phyloP scores from a whole-genome alignment of 2,113 vertebrate species.

The Chloropsis cyanopogon region DNA sequence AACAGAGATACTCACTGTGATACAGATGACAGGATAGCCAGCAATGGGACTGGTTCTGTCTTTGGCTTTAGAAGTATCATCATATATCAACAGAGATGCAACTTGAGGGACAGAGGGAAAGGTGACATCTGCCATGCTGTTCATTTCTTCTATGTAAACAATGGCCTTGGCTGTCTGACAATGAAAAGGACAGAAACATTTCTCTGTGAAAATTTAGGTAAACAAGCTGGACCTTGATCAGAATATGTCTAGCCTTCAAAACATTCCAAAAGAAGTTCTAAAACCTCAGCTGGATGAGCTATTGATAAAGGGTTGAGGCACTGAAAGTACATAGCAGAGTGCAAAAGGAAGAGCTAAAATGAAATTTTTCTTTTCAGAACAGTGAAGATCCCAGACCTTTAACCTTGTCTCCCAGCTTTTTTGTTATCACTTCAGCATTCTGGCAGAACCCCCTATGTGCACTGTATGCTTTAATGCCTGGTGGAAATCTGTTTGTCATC shows the following conservation, averaged over 20 bases:
- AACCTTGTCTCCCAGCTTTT: background rate
- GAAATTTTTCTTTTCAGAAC: background rate
- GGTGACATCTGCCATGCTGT: conserved; percentile 91
- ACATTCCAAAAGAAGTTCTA: background rate
- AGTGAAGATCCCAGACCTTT: background rate
- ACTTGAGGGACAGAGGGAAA: conserved; percentile 91
- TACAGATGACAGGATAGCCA: conserved; percentile 90
- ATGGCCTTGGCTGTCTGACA: conserved; percentile 85
- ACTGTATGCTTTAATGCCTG: background rate
- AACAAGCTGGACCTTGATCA: background rate
- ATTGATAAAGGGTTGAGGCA: background rate
- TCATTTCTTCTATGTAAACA: conserved; percentile 90
- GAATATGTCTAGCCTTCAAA: background rate
- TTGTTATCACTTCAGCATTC: background rate
- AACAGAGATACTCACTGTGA: conserved; percentile 82
- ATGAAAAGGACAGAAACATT: conserved; percentile 22
- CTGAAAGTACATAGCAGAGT: background rate
- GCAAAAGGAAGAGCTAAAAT: background rate
- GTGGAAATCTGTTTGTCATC: background rate
- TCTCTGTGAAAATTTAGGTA: background rate
- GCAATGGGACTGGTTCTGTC: conserved; percentile 77
- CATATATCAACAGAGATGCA: conserved; percentile 86
- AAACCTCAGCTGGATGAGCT: background rate
- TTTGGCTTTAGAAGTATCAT: conserved; percentile 72
- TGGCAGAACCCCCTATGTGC: background rate